Evolutionary conservation across 2,113 vertebrate species (phyloP), one percentile per base, ranked within the genome.

Genomic region (Bubo bubo): DNA sequence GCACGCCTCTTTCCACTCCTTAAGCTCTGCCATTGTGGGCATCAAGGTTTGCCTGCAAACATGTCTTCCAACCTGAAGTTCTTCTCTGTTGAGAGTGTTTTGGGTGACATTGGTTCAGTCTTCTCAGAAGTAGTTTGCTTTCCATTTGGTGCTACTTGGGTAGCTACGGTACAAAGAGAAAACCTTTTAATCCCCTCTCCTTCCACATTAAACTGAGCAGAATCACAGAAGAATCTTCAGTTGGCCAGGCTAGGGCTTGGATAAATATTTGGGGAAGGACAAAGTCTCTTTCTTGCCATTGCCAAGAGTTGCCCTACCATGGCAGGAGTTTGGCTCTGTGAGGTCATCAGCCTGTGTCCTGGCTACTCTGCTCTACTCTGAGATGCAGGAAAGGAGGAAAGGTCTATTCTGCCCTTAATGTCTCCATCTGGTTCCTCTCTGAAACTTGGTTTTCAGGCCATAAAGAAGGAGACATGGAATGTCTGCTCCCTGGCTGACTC

Each of bases 321-420:
- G 15, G 27, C 6, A 3, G 8, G 12, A 76, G 3, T 77, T 86
- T 1, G 4, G 23, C 5, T 70, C 5, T 3, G 1, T 39, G 58
- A 76, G 8, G 10, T 23, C 4, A 1, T 75, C 26, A 63, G 56
- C 20, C 41, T 18, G 5, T 49, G 18, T 37, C 28, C 39, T 64
- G n/a, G 11, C 23, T 85, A 37, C 10, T 63, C 43, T 26, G 49
- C 34, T 63, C 8, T 88, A 7, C n/a, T 79, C 30, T 56, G 62
- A 18, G 43, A 22, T 68, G 12, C 9, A 39, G 19, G 9, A 68
- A 64, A 67, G 17, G 9, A 72, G 30, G 43, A 50, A 47, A 83
- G 3, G 0, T 56, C 35, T 76, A 0, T 66, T 88, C 14, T 17
- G 2, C 15, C 26, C n/a, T 60, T 19, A 79, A 16, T 47, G 8